These are phyloP conservation scores for Hydroisotoma schaefferi DNA, from an alignment of 2,888 invertebrate species.

Conservation along the genomic window DNA sequence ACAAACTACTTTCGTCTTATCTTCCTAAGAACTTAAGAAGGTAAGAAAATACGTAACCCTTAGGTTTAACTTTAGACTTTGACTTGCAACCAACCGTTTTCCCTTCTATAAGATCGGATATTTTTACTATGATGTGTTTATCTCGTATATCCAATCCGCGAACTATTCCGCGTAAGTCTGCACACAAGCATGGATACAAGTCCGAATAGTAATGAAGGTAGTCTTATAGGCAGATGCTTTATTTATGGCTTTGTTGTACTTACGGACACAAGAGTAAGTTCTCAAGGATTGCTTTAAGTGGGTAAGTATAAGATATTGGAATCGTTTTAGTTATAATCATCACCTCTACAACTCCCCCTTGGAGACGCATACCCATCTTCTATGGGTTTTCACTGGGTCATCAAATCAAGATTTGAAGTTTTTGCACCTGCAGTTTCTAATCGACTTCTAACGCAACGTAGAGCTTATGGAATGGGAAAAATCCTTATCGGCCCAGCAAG, in stretches of 20 bases:
- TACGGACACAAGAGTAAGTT: not conserved
- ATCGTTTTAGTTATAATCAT: conserved; percentile 26
- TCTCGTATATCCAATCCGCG: not conserved
- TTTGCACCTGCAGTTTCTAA: conserved; percentile 28
- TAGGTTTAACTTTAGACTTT: no score
- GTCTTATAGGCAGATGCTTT: no score
- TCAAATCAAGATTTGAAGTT: conserved; percentile 25
- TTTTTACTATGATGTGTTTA: not conserved
- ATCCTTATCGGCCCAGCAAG: not conserved
- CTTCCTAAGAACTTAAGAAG: no score
- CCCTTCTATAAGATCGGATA: no score
- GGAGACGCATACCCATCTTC: conserved; percentile 23
- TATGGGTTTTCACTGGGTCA: conserved; percentile 22
- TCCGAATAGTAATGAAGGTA: no score
- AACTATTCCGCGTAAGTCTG: not conserved
- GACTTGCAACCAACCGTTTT: no score
- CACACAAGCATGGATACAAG: no score
- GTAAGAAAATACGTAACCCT: no score
- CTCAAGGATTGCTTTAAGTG: not conserved
- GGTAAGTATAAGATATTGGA: conserved; percentile 10
- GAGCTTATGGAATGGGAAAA: not conserved
- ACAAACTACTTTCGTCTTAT: no score
- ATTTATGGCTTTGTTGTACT: no score
- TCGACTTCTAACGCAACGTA: not conserved
- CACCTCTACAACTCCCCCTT: conserved; percentile 24